Evolutionary conservation across 1,140 invertebrate species (phyloP).

Genomic region (Nasonia vitripennis): DNA sequence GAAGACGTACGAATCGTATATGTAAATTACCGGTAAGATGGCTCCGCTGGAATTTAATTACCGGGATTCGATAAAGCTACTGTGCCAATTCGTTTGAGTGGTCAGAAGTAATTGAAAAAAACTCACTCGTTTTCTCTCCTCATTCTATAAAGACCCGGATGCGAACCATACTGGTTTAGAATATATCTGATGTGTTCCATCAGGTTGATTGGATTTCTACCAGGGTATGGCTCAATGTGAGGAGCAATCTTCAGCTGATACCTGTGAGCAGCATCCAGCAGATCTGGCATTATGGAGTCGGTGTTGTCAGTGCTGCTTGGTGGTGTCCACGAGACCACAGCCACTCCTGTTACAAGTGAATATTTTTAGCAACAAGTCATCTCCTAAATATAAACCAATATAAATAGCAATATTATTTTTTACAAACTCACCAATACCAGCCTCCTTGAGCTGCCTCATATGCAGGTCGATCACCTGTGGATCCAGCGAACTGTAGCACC

Average conservation of each 20-base stretch:
- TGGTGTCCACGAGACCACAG: conserved; percentile 74
- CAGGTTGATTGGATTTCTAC: conserved; percentile 72
- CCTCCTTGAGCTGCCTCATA: conserved; percentile 71
- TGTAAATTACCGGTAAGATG: conserved; percentile 76
- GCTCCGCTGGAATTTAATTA: conserved; percentile 63
- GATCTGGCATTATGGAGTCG: conserved; percentile 67
- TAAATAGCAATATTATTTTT: background rate
- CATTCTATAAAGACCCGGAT: conserved; percentile 76
- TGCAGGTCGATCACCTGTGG: conserved; percentile 71
- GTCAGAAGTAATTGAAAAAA: conserved; percentile 12
- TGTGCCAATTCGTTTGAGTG: background rate
- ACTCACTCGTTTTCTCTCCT: conserved; percentile 70
- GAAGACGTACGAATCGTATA: conserved; percentile 78
- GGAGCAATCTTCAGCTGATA: conserved; percentile 73
- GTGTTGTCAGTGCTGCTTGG: conserved; percentile 69
- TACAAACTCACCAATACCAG: conserved; percentile 70
- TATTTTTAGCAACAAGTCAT: background rate
- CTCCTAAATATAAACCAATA: background rate
- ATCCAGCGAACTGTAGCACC: conserved; percentile 75
- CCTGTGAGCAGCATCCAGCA: conserved; percentile 71
- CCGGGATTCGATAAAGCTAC: background rate
- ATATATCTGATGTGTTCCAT: conserved; percentile 70
- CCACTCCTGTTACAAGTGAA: conserved; percentile 62
- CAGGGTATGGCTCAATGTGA: conserved; percentile 73
- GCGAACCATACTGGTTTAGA: conserved; percentile 67